These are phyloP conservation scores for Heliconius cydno DNA, from an alignment of 2,888 invertebrate species.

Conservation along the genomic window DNA sequence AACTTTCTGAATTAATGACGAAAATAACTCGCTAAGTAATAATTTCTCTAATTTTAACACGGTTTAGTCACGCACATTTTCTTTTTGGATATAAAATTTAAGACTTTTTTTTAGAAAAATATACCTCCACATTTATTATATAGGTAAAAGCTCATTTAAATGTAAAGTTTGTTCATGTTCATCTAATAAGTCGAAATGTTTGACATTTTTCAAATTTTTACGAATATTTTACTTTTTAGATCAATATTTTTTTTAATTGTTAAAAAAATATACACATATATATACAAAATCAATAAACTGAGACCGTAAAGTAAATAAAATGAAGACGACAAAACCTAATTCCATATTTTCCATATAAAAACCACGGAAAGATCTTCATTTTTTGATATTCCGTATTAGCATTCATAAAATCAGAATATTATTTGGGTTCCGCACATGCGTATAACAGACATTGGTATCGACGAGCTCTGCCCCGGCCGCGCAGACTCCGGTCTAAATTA, in stretches of 20 bases:
- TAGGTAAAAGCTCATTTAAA: neutral
- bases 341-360: conserved; percentile 12
- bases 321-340: neutral
- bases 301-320: neutral
- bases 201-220: neutral
- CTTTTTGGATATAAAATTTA: conserved; percentile 28
- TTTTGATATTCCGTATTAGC: conserved; percentile 72
- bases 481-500: conserved; percentile 76
- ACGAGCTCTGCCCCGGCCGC: conserved; percentile 62
- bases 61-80: conserved; percentile 67
- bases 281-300: too few relatives aligned
- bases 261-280: neutral
- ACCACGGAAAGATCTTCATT: conserved; percentile 51
- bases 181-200: too few relatives aligned
- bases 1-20: conserved; percentile 72
- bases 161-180: neutral
- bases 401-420: conserved; percentile 79
- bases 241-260: neutral
- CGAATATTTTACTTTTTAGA: neutral
- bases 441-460: conserved; percentile 64
- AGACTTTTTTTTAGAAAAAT: neutral
- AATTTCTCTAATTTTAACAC: conserved; percentile 70
- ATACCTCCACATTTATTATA: neutral
- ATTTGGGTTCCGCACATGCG: conserved; percentile 79
- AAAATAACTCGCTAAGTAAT: conserved; percentile 69